Conservation (phyloP, 1,140 invertebrate genomes). For the Thaumetopoea pityocampa region DNA sequence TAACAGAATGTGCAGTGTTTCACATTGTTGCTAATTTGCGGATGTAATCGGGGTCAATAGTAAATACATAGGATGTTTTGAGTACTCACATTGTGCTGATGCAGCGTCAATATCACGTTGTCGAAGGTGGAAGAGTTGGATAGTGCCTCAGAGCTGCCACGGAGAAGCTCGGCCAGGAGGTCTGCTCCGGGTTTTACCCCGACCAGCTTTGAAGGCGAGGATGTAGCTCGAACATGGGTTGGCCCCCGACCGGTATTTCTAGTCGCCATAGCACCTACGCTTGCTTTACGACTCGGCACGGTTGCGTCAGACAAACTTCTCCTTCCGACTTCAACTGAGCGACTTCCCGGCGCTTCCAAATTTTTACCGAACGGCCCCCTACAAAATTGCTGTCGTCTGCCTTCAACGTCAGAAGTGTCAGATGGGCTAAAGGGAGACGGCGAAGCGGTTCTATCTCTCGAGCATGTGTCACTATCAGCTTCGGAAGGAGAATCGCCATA, state of each 20-base stretch:
- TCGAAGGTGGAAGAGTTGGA: constrained; percentile 74
- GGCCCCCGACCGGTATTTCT: constrained; percentile 39
- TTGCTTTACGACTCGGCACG: constrained; percentile 59
- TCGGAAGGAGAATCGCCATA: constrained; percentile 70
- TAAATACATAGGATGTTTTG: constrained; percentile 26
- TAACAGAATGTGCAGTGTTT: constrained; percentile 36
- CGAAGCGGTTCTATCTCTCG: constrained; percentile 64
- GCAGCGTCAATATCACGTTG: constrained; percentile 68
- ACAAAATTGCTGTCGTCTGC: constrained; percentile 44
- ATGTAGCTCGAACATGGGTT: constrained; percentile 84
- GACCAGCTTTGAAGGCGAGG: constrained; percentile 86
- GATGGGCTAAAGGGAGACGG: constrained; percentile 67
- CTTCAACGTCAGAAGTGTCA: constrained; percentile 63
- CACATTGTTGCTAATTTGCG: constrained; percentile 34
- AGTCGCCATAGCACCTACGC: constrained; percentile 47
- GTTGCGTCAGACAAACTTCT: constrained; percentile 70
- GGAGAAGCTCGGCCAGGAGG: constrained; percentile 83
- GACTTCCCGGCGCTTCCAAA: constrained; percentile 48
- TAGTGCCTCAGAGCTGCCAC: constrained; percentile 85
- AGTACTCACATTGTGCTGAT: constrained; percentile 75
- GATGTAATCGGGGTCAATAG: constrained; percentile 28
- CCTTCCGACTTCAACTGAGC: constrained; percentile 61
- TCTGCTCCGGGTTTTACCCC: constrained; percentile 81
- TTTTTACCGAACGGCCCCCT: constrained; percentile 51
- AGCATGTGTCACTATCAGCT: constrained; percentile 66